A percentile compares a stretch with the other conserved stretches of the same genome.
phyloP scores from a whole-genome alignment of 2,888 invertebrate genomes.

The Temnothorax unifasciatus region DNA sequence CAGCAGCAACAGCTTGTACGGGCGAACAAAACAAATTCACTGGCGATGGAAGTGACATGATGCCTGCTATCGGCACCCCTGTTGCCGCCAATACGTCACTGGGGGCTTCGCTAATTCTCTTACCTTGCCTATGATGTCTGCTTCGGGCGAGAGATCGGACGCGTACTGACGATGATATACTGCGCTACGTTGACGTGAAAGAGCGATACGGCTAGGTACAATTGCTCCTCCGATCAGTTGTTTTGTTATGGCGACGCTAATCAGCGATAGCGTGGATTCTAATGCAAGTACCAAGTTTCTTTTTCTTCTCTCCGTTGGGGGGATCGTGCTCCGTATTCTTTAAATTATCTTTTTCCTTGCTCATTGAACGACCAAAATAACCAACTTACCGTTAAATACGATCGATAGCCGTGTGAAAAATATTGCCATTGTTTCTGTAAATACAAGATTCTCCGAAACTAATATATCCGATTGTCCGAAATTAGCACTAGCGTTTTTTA shows the following conservation, averaged over 20 bases:
- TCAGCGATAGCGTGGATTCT: conserved; percentile 64
- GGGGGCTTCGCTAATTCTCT: conserved; percentile 84
- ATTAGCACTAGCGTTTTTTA: conserved; percentile 29
- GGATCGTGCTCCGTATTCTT: conserved; percentile 43
- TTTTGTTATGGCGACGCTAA: conserved; percentile 62
- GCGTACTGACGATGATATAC: conserved; percentile 52
- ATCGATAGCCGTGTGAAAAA: conserved; percentile 10
- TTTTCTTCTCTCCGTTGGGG: conserved; percentile 51
- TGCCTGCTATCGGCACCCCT: conserved; percentile 86
- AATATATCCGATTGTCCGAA: conserved; percentile 5
- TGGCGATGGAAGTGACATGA: conserved; percentile 90
- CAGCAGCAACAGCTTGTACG: conserved; percentile 86
- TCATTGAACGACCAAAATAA: conserved; percentile 54
- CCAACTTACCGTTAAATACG: not conserved
- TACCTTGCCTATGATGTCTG: conserved; percentile 80
- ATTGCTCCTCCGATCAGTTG: conserved; percentile 71
- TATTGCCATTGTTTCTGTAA: conserved; percentile 31
- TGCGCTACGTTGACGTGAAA: conserved; percentile 63
- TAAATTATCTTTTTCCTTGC: conserved; percentile 68
- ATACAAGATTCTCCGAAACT: conserved; percentile 13
- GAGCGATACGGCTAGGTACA: conserved; percentile 74
- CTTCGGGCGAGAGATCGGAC: conserved; percentile 76
- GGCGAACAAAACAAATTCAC: conserved; percentile 87
- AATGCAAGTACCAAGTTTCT: conserved; percentile 66
- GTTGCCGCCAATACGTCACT: conserved; percentile 83